Base-by-base conservation (phyloP, 1,140 invertebrate species). In the Brachionus manjavacas region DNA sequence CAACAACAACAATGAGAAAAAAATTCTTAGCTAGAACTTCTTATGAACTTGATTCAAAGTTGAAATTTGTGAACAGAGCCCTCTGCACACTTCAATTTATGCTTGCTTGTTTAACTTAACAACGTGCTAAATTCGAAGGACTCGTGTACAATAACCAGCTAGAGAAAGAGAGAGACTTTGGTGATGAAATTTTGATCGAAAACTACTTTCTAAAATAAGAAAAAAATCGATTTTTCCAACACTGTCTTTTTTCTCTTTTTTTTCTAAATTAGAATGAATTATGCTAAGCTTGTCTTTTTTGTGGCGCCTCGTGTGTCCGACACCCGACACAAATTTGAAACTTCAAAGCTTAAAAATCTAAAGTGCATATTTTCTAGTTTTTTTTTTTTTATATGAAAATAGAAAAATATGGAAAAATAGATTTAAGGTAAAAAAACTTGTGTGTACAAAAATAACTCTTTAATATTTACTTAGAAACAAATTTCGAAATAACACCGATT, bases 391-490 rank as follows among this genome's bases (percentile, higher is more conserved):
- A 35, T 55, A 55, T 55, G 14, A 55, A 55, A 55, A 55, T 55
- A 16, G 52, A n/a, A 55, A 55, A 55, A 55, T 16, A 55, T 16
- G 16, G 52, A 55, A 55, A 49, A 55, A 55, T 55, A 55, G 52
- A 55, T 55, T 55, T 55, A 55, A 55, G 52, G 52, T 55, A 55
- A 55, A 55, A 55, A 55, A 55, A 55, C 52, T 55, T 55, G 16
- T 55, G 52, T 55, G 52, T 55, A 55, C 52, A 55, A 55, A 55
- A 55, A 55, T 55, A 55, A 55, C 52, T 55, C 52, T 55, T 55
- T 55, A 55, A 55, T 72, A 72, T 72, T 72, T 72, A 72, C 68
- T 72, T 72, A 72, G 68, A 72, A 72, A 72, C 68, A 72, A 72
- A 20, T 39, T 39, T 35, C n/a, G 31, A 35, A 39, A 39, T 39